Conservation (phyloP, 2,888 invertebrate genomes). For the Chrysopilus asiliformis region DNA sequence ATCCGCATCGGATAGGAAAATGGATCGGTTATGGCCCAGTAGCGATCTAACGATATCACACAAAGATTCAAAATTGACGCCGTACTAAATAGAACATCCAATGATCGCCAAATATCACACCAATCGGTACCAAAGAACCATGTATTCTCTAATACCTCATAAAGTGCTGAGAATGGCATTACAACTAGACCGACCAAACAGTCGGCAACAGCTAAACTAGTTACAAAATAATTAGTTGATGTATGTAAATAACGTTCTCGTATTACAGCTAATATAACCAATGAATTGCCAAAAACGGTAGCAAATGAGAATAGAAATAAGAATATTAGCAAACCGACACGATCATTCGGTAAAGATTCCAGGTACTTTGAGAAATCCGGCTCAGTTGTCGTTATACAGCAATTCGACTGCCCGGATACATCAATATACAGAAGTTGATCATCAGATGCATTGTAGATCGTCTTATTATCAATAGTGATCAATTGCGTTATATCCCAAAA, state of each 20-base stretch:
- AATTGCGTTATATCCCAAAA: neutral
- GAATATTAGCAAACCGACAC: conserved; percentile 64
- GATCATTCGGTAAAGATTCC: conserved; percentile 48
- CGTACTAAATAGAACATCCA: conserved; percentile 94
- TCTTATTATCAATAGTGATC: neutral
- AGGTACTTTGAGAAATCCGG: conserved; percentile 32
- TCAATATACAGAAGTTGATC: neutral
- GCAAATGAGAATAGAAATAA: conserved; percentile 78
- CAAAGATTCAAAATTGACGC: conserved; percentile 95
- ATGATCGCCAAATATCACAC: conserved; percentile 96
- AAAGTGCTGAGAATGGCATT: conserved; percentile 92
- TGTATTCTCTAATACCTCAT: conserved; percentile 75
- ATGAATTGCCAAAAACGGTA: conserved; percentile 87
- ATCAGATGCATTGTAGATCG: neutral
- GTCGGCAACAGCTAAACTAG: conserved; percentile 92
- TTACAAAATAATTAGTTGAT: conserved; percentile 95
- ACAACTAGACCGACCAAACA: conserved; percentile 92
- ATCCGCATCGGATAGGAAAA: conserved; percentile 93
- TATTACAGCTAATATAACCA: conserved; percentile 88
- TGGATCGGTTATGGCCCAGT: conserved; percentile 98
- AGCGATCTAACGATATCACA: conserved; percentile 90
- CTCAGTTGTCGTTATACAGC: conserved; percentile 21
- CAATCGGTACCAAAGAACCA: conserved; percentile 93
- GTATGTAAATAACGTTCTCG: conserved; percentile 89
- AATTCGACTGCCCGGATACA: conserved; percentile 6